Evolutionary conservation across 2,888 invertebrate species (phyloP).

Genomic region (Cryptus viduatorius): DNA sequence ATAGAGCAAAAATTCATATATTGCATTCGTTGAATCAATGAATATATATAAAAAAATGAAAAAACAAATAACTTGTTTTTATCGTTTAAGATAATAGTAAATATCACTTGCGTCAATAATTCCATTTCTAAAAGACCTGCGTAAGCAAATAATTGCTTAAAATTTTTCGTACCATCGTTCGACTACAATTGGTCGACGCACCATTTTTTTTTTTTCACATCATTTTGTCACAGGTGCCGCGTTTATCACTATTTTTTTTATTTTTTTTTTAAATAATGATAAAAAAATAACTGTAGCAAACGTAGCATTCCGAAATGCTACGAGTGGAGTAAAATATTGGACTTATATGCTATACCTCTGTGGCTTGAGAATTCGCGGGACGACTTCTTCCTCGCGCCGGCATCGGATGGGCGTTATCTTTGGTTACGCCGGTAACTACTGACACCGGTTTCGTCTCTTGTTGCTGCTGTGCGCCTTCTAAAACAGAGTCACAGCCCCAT

Average conservation of each 20-base stretch:
- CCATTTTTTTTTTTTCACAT: neutral
- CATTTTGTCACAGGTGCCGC: constrained; percentile 6
- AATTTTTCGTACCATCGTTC: neutral
- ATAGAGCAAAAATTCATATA: constrained; percentile 15
- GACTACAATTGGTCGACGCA: constrained; percentile 26
- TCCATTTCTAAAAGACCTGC: neutral
- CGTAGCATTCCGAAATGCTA: constrained; percentile 1
- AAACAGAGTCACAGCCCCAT: constrained; percentile 30
- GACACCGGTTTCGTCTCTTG: constrained; percentile 74
- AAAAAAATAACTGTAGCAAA: constrained; percentile 42
- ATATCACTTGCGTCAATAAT: constrained; percentile 43
- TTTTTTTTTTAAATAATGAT: constrained; percentile 6
- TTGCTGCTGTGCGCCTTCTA: constrained; percentile 73
- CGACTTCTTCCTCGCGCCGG: constrained; percentile 76
- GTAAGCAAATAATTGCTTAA: constrained; percentile 42
- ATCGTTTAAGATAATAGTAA: constrained; percentile 44
- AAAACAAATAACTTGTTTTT: constrained; percentile 67
- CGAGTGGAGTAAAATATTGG: constrained; percentile 49
- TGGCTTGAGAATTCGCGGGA: constrained; percentile 76
- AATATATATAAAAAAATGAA: constrained; percentile 50
- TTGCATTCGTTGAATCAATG: constrained; percentile 7
- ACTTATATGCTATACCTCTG: constrained; percentile 81
- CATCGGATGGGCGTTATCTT: constrained; percentile 74
- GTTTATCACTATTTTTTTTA: constrained; percentile 26
- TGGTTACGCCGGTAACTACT: constrained; percentile 73